Base-by-base conservation (phyloP, 2,888 invertebrate genomes). In the Sarcophaga rosellei region DNA sequence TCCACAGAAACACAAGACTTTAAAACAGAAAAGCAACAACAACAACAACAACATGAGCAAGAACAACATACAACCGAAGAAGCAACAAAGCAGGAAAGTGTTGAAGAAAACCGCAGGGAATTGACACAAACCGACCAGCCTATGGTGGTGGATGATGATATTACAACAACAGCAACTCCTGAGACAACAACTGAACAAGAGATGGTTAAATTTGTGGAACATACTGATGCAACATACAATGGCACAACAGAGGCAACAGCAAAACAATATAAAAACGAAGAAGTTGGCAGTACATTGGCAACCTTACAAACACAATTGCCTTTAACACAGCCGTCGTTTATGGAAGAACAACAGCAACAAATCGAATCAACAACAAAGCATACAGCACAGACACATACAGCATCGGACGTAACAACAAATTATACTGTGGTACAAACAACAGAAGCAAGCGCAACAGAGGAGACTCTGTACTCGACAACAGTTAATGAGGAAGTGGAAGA, bases 271-370 rank as follows among this genome's bases (percentile, higher is more conserved):
- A n/a, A 69, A 35, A 1, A 44, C 17, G 1, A 61, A 15, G 62
- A 69, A 61, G 2, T 5, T 53, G 53, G 2, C 17, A 53, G 17
- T 53, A 53, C 53, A 53, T 21, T 15, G 15, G 57, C 63, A 53
- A 69, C 63, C 11, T 12, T 17, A 4, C 73, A 66, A 21, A 78
- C 59, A 15, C 57, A 73, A 59, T 3, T 53, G 23, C 59, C 75
- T 1, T 23, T 63, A 53, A 86, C 73, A 35, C 76, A 72, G 47
- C 25, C 80, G 8, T 35, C 79, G 1, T 76, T 74, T 23, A 77
- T 80, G 76, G 47, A 77, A 45, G 68, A 86, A 5, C 25, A 72
- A n/a, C 79, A 82, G 68, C 79, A 80, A 76, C 76, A 83, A 76
- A 73, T 80, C 25, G 80, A 82, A 47, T 63, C 80, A 20, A 86